Evolutionary conservation across 1,140 invertebrate genomes (phyloP).

Genomic region (Neelides sp.): DNA sequence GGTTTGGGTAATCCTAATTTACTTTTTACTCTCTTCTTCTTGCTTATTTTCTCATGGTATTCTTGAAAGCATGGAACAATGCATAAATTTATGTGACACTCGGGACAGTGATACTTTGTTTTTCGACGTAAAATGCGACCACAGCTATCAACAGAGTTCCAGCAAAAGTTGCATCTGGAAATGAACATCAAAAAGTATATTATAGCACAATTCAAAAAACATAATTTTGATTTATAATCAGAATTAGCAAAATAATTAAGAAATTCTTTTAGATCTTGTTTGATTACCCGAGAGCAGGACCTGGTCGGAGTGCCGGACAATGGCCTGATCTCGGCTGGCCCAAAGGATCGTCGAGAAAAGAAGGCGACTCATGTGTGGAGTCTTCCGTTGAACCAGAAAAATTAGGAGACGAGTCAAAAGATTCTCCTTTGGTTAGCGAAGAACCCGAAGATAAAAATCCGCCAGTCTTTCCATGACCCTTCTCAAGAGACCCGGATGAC

Average conservation of each 20-base stretch:
- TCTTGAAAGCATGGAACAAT: slow-evolving; percentile 75
- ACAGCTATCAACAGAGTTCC: slow-evolving; percentile 69
- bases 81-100: slow-evolving; percentile 72
- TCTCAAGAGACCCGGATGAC: not conserved
- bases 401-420: too few species aligned
- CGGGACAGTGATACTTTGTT: slow-evolving; percentile 75
- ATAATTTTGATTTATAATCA: too few species aligned
- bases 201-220: too few species aligned
- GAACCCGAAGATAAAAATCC: too few species aligned
- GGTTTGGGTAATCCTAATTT: slow-evolving; percentile 26
- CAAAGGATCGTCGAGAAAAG: too few species aligned
- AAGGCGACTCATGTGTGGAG: slow-evolving; percentile 1
- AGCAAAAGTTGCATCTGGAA: slow-evolving; percentile 56
- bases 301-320: slow-evolving; percentile 61
- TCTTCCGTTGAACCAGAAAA: not conserved
- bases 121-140: slow-evolving; percentile 64
- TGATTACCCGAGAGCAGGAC: slow-evolving; percentile 59
- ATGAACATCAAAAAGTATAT: too few species aligned
- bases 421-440: too few species aligned
- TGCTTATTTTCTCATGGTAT: slow-evolving; percentile 47
- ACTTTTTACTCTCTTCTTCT: slow-evolving; percentile 18
- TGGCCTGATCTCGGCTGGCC: slow-evolving; percentile 42
- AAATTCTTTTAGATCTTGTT: not conserved
- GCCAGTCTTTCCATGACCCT: too few species aligned
- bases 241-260: not conserved